Percentiles rank a stretch among this genome's conserved stretches.
Evolutionary conservation across 1,140 invertebrate species (phyloP).

Genomic region (Notospermus geniculatus): DNA sequence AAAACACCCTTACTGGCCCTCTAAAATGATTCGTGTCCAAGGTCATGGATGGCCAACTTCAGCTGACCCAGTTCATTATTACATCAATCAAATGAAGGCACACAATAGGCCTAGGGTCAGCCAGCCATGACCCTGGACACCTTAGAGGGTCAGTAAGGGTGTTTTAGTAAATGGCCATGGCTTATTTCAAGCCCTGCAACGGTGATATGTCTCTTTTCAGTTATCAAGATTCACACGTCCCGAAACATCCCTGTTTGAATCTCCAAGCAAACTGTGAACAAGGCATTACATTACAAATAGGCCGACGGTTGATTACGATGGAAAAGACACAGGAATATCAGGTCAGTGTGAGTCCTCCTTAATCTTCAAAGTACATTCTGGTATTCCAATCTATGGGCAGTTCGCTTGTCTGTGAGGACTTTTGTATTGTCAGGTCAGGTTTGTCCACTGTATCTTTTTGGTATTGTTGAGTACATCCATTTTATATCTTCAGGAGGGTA

Average conservation of each 20-base stretch:
- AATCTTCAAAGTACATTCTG: no score
- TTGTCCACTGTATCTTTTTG: no score
- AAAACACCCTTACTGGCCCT: no score
- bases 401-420: background rate
- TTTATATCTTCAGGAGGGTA: constrained; percentile 10
- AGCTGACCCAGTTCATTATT: no score
- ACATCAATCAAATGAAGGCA: no score
- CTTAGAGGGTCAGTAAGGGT: no score
- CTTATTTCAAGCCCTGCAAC: background rate
- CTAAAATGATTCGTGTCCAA: background rate
- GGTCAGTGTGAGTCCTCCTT: constrained; percentile 25
- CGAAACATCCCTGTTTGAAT: constrained; percentile 74
- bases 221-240: constrained; percentile 73
- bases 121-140: no score
- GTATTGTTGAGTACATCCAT: background rate
- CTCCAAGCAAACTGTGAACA: constrained; percentile 85
- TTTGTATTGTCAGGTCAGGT: no score
- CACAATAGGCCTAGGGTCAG: no score
- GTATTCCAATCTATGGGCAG: background rate
- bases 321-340: constrained; percentile 65
- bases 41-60: no score
- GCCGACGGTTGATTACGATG: constrained; percentile 81
- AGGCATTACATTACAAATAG: constrained; percentile 70
- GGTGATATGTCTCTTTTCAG: constrained; percentile 53
- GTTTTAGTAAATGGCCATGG: no score